phyloP scores from a whole-genome alignment of 1,140 invertebrate genomes.

The Venturia canescens region DNA sequence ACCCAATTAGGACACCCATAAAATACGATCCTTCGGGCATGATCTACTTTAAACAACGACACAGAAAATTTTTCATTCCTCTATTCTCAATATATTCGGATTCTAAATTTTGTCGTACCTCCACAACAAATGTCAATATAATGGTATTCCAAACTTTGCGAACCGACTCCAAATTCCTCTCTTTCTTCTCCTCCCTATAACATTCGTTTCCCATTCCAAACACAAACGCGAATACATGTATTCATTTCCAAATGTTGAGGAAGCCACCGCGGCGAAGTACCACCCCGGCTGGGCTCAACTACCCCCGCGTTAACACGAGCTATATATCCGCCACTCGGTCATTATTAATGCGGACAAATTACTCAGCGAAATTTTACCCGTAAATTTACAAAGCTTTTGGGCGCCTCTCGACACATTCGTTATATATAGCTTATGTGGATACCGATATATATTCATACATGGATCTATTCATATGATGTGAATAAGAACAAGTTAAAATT shows the following conservation, averaged over 20 bases:
- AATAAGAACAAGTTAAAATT: neutral
- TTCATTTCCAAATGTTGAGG: neutral
- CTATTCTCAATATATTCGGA: too few species aligned
- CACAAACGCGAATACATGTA: too few species aligned
- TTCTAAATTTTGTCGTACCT: too few species aligned
- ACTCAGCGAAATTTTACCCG: slow-evolving; percentile 63
- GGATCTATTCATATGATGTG: neutral
- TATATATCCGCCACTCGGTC: slow-evolving; percentile 48
- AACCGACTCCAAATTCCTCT: too few species aligned
- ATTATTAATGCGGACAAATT: slow-evolving; percentile 70
- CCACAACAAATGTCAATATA: too few species aligned
- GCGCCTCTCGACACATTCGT: slow-evolving; percentile 17
- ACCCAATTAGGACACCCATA: too few species aligned
- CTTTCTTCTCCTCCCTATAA: too few species aligned
- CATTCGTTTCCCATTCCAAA: too few species aligned
- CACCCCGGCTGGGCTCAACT: slow-evolving; percentile 40
- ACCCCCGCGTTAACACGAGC: slow-evolving; percentile 11
- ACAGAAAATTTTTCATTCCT: too few species aligned
- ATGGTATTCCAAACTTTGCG: too few species aligned
- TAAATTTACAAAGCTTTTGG: slow-evolving; percentile 39
- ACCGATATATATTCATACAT: neutral
- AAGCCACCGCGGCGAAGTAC: slow-evolving; percentile 10
- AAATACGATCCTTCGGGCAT: too few species aligned
- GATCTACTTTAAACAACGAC: too few species aligned
- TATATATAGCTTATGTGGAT: slow-evolving; percentile 24